These are phyloP conservation scores for Cheirogaleus major DNA, from an alignment of 2,797 vertebrate species.

Conservation along the genomic window DNA sequence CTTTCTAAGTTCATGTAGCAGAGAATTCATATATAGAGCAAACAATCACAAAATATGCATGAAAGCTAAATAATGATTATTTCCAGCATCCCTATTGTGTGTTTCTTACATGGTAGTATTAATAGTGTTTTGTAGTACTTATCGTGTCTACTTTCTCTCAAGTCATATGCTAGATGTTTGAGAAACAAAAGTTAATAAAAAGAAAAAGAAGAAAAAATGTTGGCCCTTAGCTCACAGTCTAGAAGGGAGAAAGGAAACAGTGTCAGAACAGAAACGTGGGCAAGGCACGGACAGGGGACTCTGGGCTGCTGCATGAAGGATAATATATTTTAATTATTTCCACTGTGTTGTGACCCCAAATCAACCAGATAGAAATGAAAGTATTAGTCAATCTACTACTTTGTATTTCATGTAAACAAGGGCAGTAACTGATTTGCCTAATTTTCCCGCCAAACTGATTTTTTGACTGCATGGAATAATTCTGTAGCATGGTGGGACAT, in stretches of 20 bases:
- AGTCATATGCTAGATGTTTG: neutral
- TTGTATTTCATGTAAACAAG: neutral
- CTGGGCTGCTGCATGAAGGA: neutral
- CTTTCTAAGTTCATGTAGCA: neutral
- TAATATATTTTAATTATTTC: neutral
- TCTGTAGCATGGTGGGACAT: neutral
- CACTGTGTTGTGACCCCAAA: neutral
- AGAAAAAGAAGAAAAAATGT: neutral
- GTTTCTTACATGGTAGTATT: neutral
- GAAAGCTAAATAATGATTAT: neutral
- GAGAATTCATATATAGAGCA: neutral
- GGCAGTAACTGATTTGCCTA: constrained; percentile 3
- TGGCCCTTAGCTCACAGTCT: neutral
- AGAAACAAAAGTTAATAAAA: neutral
- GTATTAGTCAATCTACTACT: neutral
- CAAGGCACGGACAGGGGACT: neutral
- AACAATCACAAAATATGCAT: neutral
- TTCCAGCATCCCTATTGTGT: neutral
- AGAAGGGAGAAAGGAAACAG: neutral
- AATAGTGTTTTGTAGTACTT: neutral
- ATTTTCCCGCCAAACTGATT: neutral
- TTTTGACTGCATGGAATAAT: neutral
- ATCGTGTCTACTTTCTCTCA: neutral
- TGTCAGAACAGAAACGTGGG: neutral
- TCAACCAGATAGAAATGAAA: neutral